Conservation (phyloP, 2,797 vertebrate genomes). For the Parotocinclus haroldoi region DNA sequence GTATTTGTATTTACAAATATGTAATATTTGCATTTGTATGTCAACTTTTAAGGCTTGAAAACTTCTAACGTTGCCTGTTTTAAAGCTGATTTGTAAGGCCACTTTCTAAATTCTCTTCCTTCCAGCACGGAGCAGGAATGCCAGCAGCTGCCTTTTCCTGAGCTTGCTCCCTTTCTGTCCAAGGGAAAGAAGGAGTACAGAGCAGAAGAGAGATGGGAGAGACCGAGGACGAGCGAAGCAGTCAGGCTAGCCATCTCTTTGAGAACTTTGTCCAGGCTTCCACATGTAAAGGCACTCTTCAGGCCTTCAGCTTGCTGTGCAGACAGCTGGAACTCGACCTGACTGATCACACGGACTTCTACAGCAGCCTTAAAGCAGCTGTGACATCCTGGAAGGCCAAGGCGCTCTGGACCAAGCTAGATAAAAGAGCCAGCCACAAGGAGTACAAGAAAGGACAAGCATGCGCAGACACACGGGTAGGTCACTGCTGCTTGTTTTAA, state of each 20-base stretch:
- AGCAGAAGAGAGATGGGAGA: slow-evolving; percentile 77
- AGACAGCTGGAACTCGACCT: slow-evolving; percentile 88
- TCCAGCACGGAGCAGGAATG: slow-evolving; percentile 57
- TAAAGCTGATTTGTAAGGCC: neutral
- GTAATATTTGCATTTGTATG: no score
- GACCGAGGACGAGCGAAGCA: slow-evolving; percentile 80
- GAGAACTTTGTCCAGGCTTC: slow-evolving; percentile 94
- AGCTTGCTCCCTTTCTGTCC: slow-evolving; percentile 7
- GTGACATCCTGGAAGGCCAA: slow-evolving; percentile 94
- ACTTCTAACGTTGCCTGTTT: no score
- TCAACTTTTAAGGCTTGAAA: no score
- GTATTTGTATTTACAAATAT: no score
- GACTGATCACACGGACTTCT: slow-evolving; percentile 83
- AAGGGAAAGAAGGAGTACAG: slow-evolving; percentile 20
- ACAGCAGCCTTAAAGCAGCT: slow-evolving; percentile 82
- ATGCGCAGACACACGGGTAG: slow-evolving; percentile 85
- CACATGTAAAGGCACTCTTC: slow-evolving; percentile 92
- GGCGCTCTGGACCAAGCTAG: slow-evolving; percentile 92
- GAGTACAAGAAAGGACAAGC: slow-evolving; percentile 86
- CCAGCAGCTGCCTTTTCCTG: slow-evolving; percentile 34
- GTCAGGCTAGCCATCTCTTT: slow-evolving; percentile 86
- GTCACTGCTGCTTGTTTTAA: slow-evolving; percentile 28
- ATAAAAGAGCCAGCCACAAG: slow-evolving; percentile 90
- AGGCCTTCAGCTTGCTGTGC: slow-evolving; percentile 92
- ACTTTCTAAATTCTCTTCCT: slow-evolving; percentile 14